Percentiles rank a stretch among this genome's conserved stretches.
Conservation (phyloP, 2,113 vertebrate species). For the Oncorhynchus masou region DNA sequence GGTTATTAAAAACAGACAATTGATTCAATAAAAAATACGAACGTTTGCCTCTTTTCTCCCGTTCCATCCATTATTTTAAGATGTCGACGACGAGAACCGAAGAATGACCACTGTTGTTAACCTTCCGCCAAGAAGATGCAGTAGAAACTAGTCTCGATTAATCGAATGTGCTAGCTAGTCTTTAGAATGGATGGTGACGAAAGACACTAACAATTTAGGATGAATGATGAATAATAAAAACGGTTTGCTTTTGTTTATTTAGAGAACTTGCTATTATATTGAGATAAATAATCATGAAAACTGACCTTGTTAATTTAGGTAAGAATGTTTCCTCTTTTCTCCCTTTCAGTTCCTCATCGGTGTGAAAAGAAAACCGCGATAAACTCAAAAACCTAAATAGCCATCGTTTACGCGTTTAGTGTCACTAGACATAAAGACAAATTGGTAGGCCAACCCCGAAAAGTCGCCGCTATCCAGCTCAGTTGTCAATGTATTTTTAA, state of each 20-base stretch:
- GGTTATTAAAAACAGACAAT: not conserved
- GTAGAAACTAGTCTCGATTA: not conserved
- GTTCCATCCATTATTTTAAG: slow-evolving; percentile 11
- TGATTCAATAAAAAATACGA: not conserved
- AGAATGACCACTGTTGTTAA: slow-evolving; percentile 17
- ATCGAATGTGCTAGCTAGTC: not conserved
- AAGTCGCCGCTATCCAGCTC: not conserved
- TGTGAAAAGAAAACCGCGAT: slow-evolving; percentile 41
- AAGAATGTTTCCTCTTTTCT: slow-evolving; percentile 49
- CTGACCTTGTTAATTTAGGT: slow-evolving; percentile 69
- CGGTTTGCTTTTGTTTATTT: not conserved
- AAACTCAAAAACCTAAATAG: not conserved
- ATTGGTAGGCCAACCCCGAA: not conserved
- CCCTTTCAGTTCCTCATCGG: slow-evolving; percentile 7
- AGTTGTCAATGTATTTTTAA: not conserved
- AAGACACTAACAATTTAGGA: not conserved
- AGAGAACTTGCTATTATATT: not conserved
- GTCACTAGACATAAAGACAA: not conserved
- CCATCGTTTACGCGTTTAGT: not conserved
- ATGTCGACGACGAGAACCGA: slow-evolving; percentile 24
- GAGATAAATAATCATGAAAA: slow-evolving; percentile 43
- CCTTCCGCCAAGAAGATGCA: slow-evolving; percentile 8
- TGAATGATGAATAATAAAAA: not conserved
- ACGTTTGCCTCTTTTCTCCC: not conserved
- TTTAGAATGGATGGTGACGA: not conserved